A percentile compares a stretch with the other conserved stretches of the same genome.
Conservation (phyloP, 2,888 invertebrate genomes). For the Chironomus riparius region DNA sequence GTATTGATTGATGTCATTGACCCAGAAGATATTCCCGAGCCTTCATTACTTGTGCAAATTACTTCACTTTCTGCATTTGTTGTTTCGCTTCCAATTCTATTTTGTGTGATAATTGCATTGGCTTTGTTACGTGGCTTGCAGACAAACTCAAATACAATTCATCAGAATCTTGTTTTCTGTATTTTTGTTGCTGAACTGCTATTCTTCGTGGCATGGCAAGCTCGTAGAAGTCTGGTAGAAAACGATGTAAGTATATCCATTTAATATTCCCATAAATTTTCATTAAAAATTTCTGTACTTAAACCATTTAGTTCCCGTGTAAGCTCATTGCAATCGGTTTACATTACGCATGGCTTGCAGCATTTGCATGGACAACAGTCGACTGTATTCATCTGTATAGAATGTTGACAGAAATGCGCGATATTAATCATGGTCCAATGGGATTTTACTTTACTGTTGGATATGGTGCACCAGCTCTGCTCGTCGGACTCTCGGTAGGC, state of each 20-base stretch:
- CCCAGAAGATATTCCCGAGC: constrained; percentile 81
- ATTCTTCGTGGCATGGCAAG: constrained; percentile 80
- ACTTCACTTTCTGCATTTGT: constrained; percentile 84
- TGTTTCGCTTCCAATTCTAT: constrained; percentile 69
- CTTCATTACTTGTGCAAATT: constrained; percentile 73
- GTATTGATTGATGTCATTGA: constrained; percentile 85
- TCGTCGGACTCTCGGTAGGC: constrained; percentile 83
- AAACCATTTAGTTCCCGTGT: constrained; percentile 58
- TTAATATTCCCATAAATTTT: neutral
- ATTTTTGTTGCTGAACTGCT: constrained; percentile 78
- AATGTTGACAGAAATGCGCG: constrained; percentile 89
- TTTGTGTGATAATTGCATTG: constrained; percentile 69
- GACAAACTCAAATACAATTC: constrained; percentile 88
- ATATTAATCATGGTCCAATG: constrained; percentile 93
- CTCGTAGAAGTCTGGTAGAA: constrained; percentile 66
- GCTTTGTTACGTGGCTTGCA: constrained; percentile 74
- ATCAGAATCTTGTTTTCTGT: constrained; percentile 86
- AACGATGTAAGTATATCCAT: constrained; percentile 55
- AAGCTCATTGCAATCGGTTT: constrained; percentile 82
- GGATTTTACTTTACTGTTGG: constrained; percentile 85
- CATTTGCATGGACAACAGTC: constrained; percentile 86
- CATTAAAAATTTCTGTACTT: constrained; percentile 4
- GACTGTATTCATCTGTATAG: constrained; percentile 88
- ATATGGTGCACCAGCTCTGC: constrained; percentile 84
- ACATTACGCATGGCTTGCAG: constrained; percentile 87